These are phyloP conservation scores for Mechanitis mazaeus DNA, from an alignment of 2,888 invertebrate species.

Conservation along the genomic window DNA sequence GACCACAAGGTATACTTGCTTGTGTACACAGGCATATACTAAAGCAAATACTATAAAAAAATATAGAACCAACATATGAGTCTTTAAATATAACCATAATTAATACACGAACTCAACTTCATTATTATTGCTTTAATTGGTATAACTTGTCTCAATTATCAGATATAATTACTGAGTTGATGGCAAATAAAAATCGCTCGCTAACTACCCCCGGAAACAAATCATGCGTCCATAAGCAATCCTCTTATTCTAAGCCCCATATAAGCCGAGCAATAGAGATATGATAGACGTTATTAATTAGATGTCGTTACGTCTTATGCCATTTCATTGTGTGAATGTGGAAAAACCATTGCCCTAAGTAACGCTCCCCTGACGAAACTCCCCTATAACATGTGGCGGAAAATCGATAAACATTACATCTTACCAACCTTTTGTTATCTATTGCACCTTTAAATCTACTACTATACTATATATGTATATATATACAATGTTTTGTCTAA, in stretches of 20 bases:
- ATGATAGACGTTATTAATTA: conserved; percentile 76
- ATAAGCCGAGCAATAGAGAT: conserved; percentile 71
- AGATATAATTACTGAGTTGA: conserved; percentile 40
- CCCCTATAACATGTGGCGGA: conserved; percentile 19
- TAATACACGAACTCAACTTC: conserved; percentile 7
- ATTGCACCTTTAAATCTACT: not conserved
- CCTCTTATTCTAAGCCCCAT: conserved; percentile 68
- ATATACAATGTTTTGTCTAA: not conserved
- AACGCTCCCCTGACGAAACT: conserved; percentile 41
- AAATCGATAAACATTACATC: conserved; percentile 25
- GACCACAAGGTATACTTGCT: conserved; percentile 13
- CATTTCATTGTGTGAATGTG: conserved; percentile 64
- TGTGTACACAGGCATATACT: not conserved
- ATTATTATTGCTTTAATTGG: conserved; percentile 25
- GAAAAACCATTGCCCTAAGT: conserved; percentile 53
- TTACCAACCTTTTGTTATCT: conserved; percentile 3
- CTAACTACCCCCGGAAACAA: conserved; percentile 60
- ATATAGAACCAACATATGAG: too few species aligned
- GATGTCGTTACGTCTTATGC: conserved; percentile 72
- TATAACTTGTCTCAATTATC: conserved; percentile 17
- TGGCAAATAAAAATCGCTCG: conserved; percentile 51
- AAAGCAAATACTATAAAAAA: too few species aligned
- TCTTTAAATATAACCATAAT: not conserved
- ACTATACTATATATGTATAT: too few species aligned
- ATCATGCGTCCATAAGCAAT: conserved; percentile 68